phyloP scores from a whole-genome alignment of 2,888 invertebrate genomes.

The Molanna angustata region DNA sequence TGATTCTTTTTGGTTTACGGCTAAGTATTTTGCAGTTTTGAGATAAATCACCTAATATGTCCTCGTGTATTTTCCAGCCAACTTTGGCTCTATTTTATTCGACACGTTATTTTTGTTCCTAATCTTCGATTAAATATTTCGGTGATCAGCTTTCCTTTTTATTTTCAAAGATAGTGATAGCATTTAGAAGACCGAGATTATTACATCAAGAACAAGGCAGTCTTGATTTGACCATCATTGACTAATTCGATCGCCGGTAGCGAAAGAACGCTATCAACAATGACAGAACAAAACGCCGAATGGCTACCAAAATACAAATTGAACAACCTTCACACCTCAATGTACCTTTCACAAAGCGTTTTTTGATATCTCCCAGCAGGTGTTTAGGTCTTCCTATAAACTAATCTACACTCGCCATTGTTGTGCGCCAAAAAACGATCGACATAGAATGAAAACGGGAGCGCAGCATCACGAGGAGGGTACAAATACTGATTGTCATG shows the following conservation, averaged over 20 bases:
- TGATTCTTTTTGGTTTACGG: too few relatives aligned
- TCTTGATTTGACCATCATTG: too few relatives aligned
- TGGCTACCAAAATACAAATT: constrained; percentile 22
- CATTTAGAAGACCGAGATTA: too few relatives aligned
- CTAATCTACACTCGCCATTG: constrained; percentile 25
- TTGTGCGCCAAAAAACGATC: constrained; percentile 16
- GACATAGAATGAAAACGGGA: constrained; percentile 10
- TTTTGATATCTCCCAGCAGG: constrained; percentile 22
- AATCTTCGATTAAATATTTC: too few relatives aligned
- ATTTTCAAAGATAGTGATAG: too few relatives aligned
- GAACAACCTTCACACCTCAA: constrained; percentile 13
- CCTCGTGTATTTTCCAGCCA: too few relatives aligned
- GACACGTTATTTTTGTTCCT: too few relatives aligned
- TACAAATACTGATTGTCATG: constrained; percentile 60
- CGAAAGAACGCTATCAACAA: constrained; percentile 7
- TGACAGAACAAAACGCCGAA: constrained; percentile 14
- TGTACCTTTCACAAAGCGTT: constrained; percentile 15
- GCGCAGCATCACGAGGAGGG: constrained; percentile 18
- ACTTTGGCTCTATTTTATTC: too few relatives aligned
- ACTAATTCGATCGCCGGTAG: not conserved
- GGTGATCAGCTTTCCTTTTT: too few relatives aligned
- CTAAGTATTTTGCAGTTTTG: too few relatives aligned
- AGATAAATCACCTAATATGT: too few relatives aligned
- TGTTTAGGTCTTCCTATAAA: constrained; percentile 26
- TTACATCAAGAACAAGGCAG: too few relatives aligned